Base-by-base conservation (phyloP, 2,797 vertebrate species). In the Argyrosomus regius region DNA sequence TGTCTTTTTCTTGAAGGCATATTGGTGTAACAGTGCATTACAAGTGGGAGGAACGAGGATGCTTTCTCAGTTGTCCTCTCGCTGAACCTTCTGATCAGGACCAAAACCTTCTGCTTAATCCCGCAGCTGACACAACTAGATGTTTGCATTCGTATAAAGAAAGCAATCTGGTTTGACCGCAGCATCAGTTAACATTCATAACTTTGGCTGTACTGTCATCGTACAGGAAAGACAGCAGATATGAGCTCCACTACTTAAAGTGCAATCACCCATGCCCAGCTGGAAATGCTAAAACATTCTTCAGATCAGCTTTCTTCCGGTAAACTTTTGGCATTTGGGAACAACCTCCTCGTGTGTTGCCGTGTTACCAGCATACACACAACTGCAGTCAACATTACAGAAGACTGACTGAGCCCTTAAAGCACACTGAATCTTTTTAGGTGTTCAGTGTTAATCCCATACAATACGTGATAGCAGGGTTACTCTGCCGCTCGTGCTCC, bases 261-360 rank as follows among this genome's bases (percentile, higher is more conserved):
- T 54, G n/a, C 56, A 49, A 75, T 74, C 63, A 48, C 71, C 35
- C 28, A 39, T 70, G 74, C 41, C 60, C 78, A 78, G 64, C 53
- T 87, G 86, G 78, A 87, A 85, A 90, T 59, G 49, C 31, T 79
- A 61, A 84, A 88, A 58, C 65, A 72, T 72, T 73, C 17, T 24
- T 80, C 53, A 45, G 66, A 69, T 72, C 77, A 17, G 59, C 73
- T 80, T 82, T 77, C 67, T 56, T 77, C 75, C 64, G 75, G 70
- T 64, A 56, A 88, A 59, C 46, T 24, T 59, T 61, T 31, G 61
- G 11, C 13, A 20, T 77, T 75, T 58, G 5, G 57, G 28, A 61
- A 79, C 16, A 28, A 31, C 39, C 43, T 2, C 6, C 0, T 18
- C 2, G 53, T 72, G 58, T 67, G 48, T 65, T 8, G 43, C 41